Base-by-base conservation (phyloP, 1,140 invertebrate genomes). In the Neodiprion virginianus region DNA sequence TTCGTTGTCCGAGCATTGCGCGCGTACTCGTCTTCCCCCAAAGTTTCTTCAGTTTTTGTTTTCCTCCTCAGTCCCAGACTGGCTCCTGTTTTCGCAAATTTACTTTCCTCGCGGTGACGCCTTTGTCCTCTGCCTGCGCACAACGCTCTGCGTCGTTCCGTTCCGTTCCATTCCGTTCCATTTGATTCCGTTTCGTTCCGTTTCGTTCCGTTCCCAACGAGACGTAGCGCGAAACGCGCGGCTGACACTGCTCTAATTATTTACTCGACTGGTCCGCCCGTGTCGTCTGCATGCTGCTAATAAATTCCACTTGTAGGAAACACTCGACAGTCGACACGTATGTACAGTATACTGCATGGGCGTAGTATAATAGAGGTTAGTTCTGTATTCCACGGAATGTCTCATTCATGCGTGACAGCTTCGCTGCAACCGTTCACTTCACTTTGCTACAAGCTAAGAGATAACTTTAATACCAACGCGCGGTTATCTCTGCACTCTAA, bases 251-350 rank as follows among this genome's bases (percentile, higher is more conserved):
- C 75, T 75, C 78, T 81, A 81, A 81, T 81, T 81, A 81, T 81
- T 81, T 81, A 79, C 77, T 78, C 71, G 53, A 61, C 65, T 69
- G 40, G 53, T 68, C 72, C 28, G 72, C 72, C 67, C 79, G 74
- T 79, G 80, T 81, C 80, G 75, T 14, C 21, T 73, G 72, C 80
- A 81, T 75, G 67, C 77, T 72, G 67, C 80, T 81, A 80, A 81
- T 81, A 81, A 81, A 81, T 81, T 69, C 75, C 61, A 66, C 67
- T 48, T 40, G 70, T 49, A 72, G 61, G n/a, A 48, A 40, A 61
- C 69, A 48, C 66, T 4, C 53, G 53, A 17, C n/a, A 61, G 11
- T 61, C 11, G 28, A 40, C 28, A 40, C 28, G 28, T 40, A 40
- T 40, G 5, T 40, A 21, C 17, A 21, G 28, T 40, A 40, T 40